Evolutionary conservation across 2,888 invertebrate species (phyloP).

Genomic region (Leucoptera coffeella): DNA sequence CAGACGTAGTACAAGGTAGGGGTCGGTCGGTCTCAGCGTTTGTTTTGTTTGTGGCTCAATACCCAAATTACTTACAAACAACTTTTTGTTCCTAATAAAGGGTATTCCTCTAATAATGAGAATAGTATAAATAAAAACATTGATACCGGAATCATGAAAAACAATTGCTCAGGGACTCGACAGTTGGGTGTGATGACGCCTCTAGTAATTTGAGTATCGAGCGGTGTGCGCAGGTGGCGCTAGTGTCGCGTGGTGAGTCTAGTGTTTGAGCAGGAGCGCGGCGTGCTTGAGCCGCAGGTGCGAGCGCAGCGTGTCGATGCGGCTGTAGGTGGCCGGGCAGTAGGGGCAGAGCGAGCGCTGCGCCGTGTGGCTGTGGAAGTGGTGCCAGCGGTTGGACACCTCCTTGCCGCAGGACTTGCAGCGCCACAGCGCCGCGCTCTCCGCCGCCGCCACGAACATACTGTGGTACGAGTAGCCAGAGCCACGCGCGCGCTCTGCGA

Average conservation of each 20-base stretch:
- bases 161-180: too few relatives aligned
- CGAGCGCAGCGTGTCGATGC: slow-evolving; percentile 78
- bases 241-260: slow-evolving; percentile 9
- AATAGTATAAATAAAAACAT: too few relatives aligned
- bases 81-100: too few relatives aligned
- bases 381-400: slow-evolving; percentile 84
- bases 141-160: too few relatives aligned
- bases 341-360: slow-evolving; percentile 76
- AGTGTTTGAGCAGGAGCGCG: slow-evolving; percentile 40
- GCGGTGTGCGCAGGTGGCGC: neutral
- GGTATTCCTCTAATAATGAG: too few relatives aligned
- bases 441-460: slow-evolving; percentile 71
- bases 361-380: slow-evolving; percentile 78
- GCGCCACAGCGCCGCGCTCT: slow-evolving; percentile 70
- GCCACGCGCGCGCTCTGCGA: slow-evolving; percentile 19
- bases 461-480: slow-evolving; percentile 69
- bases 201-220: too few relatives aligned
- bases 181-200: too few relatives aligned
- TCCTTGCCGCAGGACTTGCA: slow-evolving; percentile 80
- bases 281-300: slow-evolving; percentile 75
- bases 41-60: too few relatives aligned
- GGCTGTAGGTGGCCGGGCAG: slow-evolving; percentile 81
- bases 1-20: too few relatives aligned
- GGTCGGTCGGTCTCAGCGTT: too few relatives aligned
- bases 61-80: too few relatives aligned